Percentiles rank a stretch among this genome's conserved stretches.
These are phyloP conservation scores for Dryobates pubescens DNA, from an alignment of 2,797 vertebrate genomes.

Conservation along the genomic window DNA sequence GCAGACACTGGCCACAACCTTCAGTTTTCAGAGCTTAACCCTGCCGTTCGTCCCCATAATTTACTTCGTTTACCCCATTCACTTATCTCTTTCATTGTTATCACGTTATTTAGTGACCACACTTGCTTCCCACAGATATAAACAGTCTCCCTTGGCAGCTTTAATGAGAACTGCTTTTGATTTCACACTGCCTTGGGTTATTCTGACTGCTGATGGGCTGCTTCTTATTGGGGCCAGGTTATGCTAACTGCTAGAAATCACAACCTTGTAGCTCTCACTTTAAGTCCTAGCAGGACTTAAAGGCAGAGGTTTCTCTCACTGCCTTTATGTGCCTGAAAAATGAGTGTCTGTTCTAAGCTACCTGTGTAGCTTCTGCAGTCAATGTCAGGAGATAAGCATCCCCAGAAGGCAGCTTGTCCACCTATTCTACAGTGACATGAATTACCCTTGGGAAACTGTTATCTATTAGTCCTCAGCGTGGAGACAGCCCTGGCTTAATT, in stretches of 20 bases:
- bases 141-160: background rate
- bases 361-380: conserved; percentile 1
- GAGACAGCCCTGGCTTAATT: conserved; percentile 45
- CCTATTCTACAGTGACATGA: conserved; percentile 14
- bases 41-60: background rate
- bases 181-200: conserved; percentile 13
- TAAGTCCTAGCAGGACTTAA: background rate
- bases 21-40: background rate
- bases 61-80: background rate
- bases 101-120: background rate
- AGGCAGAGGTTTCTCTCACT: background rate
- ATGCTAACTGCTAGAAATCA: background rate
- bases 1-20: background rate
- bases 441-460: conserved; percentile 41
- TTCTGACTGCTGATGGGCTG: background rate
- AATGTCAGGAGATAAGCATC: conserved; percentile 25
- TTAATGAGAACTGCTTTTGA: conserved; percentile 33
- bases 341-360: background rate
- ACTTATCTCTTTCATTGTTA: background rate
- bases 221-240: background rate
- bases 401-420: conserved; percentile 40
- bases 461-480: conserved; percentile 14
- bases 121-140: background rate
- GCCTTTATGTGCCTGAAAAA: background rate
- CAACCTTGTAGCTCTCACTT: background rate